Evolutionary conservation across 2,113 vertebrate species (phyloP), one percentile per base, ranked within the genome.

Genomic region (Myrmophylax atrothorax): DNA sequence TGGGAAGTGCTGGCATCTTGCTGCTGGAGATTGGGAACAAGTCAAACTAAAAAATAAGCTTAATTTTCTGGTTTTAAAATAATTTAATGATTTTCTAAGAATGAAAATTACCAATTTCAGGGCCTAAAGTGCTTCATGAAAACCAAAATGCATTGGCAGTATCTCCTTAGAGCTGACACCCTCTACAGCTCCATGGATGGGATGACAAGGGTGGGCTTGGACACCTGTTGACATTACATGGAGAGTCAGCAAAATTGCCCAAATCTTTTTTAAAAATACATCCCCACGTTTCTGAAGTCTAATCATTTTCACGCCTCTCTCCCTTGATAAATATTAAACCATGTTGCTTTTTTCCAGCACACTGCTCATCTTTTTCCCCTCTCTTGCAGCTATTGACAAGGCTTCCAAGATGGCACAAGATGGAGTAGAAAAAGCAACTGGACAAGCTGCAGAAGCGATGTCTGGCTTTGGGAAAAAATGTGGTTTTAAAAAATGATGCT

Each of bases 401-500:
- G 92, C 81, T 90, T 96, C 92, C 79, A 97, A 95, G 90, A 42
- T 19, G 7, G 92, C 78, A 2, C 94, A 97, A 87, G 96, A 97
- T 1, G 96, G 93, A n/a, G 81, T 95, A 47, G 97, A 95, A 78
- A 95, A 95, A 93, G 95, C 72, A 44, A 47, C 93, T 0, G 97
- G 89, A 50, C 93, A 96, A 70, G 93, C 96, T 79, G 77, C 95
- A 78, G 96, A 97, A 87, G 84, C 94, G 17, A 26, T 96, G 40
- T 90, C 94, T 64, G 94, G 89, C 73, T 37, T 97, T 46, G 96
- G 94, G 62, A 97, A 97, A 93, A 97, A 96, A 74, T 81, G 74
- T 38, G 96, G 95, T 60, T 83, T 97, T 83, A 96, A 96, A 90
- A 96, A 97, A 94, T 96, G 69, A 95, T 83, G 56, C 12, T 66